Base-by-base conservation (phyloP, 1,140 invertebrate genomes). In the Nephila pilipes region DNA sequence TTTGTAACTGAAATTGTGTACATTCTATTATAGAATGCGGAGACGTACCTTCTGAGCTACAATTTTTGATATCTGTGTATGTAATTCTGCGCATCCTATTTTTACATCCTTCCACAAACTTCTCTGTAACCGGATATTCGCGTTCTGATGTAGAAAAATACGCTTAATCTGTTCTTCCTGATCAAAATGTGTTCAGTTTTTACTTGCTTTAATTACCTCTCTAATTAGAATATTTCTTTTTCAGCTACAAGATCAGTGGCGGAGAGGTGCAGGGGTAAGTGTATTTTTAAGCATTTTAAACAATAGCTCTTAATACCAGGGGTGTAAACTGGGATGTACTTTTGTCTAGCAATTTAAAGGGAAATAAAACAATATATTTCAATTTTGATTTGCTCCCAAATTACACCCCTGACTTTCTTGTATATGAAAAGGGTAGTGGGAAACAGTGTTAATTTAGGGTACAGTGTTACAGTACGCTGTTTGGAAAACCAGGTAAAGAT, bases 211-310 rank as follows among this genome's bases (percentile, higher is more conserved):
- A 20, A 55, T 81, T 46, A 12, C 22, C 32, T 81, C n/a, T 81
- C 80, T 81, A 81, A 81, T 81, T 75, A 2, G n/a, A 25, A n/a
- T 20, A 46, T 88, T 69, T 88, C 46, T 79, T 57, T 89, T 89
- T 79, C 69, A 89, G 87, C 65, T 89, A 79, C 65, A 79, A 79
- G 87, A 89, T 89, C 22, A n/a, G 12, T 38, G 38, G n/a, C 22
- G 87, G 87, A 36, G 87, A 89, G 38, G 87, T 89, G 54, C 65
- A 57, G 65, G 65, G 87, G 87, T 89, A 29, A 89, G 87, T 79
- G 85, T 69, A 32, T 32, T 87, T 81, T 81, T 20, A 38, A 46
- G 12, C 4, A 10, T 46, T 46, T 46, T 46, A 10, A 4, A 10
- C 8, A 10, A 10, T 46, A 46, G 46, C 12, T 46, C 46, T 46